phyloP scores from a whole-genome alignment of 2,113 vertebrate genomes.

The Mastomys coucha region DNA sequence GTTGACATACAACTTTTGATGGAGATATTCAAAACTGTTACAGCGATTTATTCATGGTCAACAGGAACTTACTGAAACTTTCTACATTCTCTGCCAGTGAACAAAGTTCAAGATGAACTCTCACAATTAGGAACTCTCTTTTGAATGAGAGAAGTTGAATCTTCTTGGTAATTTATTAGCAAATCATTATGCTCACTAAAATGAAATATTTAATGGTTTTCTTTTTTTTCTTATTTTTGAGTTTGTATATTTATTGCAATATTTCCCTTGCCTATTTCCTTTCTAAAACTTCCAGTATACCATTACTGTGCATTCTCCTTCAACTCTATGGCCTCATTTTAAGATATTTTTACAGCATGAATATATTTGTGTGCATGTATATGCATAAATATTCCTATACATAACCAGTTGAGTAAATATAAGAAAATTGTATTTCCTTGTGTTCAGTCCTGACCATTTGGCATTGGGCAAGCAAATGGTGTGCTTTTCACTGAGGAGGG shows the following conservation, averaged over 20 bases:
- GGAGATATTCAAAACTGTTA: slow-evolving; percentile 2
- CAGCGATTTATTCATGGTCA: neutral
- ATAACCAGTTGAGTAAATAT: neutral
- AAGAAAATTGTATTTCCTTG: neutral
- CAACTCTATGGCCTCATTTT: neutral
- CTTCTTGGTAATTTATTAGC: neutral
- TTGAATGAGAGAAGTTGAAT: neutral
- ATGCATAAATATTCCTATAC: neutral
- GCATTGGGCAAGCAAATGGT: neutral
- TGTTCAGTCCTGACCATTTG: neutral
- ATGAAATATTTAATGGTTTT: neutral
- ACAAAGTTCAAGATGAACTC: neutral
- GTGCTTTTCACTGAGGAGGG: neutral
- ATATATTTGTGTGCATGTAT: too few species aligned
- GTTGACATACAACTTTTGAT: neutral
- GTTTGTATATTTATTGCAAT: neutral
- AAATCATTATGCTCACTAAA: neutral
- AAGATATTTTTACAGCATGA: neutral
- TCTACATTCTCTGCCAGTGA: neutral
- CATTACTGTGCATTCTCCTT: neutral
- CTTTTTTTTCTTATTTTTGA: neutral
- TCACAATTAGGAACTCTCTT: neutral
- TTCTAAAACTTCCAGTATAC: neutral
- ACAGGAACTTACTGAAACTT: slow-evolving; percentile 39
- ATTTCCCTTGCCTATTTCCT: neutral